Percentiles rank a stretch among this genome's conserved stretches.
phyloP scores from a whole-genome alignment of 2,888 invertebrate species.

The Erebia ligea region DNA sequence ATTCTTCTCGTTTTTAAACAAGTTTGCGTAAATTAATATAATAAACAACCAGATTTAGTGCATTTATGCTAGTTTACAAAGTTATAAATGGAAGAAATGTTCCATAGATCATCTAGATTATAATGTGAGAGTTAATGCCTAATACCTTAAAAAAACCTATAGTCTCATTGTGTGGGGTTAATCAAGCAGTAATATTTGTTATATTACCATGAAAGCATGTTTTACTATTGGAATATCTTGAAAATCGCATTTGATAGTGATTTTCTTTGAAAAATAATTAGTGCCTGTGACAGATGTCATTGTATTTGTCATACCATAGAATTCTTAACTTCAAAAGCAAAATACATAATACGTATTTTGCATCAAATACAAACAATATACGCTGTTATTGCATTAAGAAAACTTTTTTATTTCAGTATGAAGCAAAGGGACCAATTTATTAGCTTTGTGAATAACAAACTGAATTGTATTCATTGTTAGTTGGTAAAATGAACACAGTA shows the following conservation, averaged over 20 bases:
- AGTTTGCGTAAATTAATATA: slow-evolving; percentile 44
- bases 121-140: slow-evolving; percentile 58
- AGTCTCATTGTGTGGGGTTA: slow-evolving; percentile 32
- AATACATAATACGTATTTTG: slow-evolving; percentile 63
- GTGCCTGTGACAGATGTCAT: slow-evolving; percentile 71
- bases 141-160: slow-evolving; percentile 36
- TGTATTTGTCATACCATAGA: slow-evolving; percentile 59
- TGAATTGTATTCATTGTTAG: slow-evolving; percentile 61
- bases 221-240: slow-evolving; percentile 8
- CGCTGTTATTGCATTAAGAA: slow-evolving; percentile 13
- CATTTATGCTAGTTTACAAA: slow-evolving; percentile 19
- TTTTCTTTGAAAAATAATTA: slow-evolving; percentile 42
- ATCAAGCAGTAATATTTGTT: slow-evolving; percentile 25
- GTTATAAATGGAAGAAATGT: slow-evolving; percentile 49
- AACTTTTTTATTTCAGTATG: slow-evolving; percentile 62
- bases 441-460: slow-evolving; percentile 57
- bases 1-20: slow-evolving; percentile 46
- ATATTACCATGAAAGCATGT: slow-evolving; percentile 21
- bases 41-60: slow-evolving; percentile 39
- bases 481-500: slow-evolving; percentile 78
- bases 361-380: slow-evolving; percentile 44
- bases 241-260: slow-evolving; percentile 22
- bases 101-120: slow-evolving; percentile 50
- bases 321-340: slow-evolving; percentile 56
- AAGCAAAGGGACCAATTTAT: slow-evolving; percentile 71